phyloP scores from a whole-genome alignment of 2,113 vertebrate genomes.

The Malurus cyaneus region DNA sequence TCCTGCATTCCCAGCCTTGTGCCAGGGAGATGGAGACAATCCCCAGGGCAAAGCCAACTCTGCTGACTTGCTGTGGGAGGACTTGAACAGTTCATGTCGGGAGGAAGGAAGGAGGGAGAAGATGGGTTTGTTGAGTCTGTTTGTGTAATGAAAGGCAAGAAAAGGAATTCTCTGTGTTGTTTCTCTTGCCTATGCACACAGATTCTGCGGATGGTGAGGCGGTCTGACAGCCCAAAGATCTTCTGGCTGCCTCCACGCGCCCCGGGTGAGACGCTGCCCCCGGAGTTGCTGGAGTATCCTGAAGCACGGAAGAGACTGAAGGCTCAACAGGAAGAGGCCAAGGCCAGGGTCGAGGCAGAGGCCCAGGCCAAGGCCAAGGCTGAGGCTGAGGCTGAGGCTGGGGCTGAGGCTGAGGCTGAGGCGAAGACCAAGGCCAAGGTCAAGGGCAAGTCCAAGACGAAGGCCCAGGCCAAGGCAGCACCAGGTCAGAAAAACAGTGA shows the following conservation, averaged over 20 bases:
- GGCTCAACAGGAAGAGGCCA: slow-evolving; percentile 56
- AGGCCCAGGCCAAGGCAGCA: background rate
- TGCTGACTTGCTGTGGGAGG: background rate
- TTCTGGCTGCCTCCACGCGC: slow-evolving; percentile 83
- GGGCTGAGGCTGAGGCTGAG: background rate
- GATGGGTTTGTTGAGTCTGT: background rate
- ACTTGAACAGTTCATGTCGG: background rate
- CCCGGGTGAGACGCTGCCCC: slow-evolving; percentile 80
- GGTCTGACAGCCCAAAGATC: slow-evolving; percentile 73
- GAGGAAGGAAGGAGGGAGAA: background rate
- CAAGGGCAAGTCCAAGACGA: background rate
- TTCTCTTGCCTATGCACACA: background rate
- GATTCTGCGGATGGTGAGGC: slow-evolving; percentile 80
- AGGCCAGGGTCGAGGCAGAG: background rate
- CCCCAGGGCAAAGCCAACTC: background rate
- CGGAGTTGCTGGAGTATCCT: slow-evolving; percentile 81
- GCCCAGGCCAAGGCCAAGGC: no score
- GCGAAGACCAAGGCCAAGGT: no score
- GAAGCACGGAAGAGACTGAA: slow-evolving; percentile 64
- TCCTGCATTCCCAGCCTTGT: background rate
- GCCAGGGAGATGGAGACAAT: background rate
- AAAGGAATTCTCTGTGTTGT: accelerated
- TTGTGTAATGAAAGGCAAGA: background rate
- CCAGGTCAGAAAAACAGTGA: slow-evolving; percentile 29
- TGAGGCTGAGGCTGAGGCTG: accelerated